Evolutionary conservation across 2,888 invertebrate species (phyloP).

Genomic region (Lithophane leautieri): DNA sequence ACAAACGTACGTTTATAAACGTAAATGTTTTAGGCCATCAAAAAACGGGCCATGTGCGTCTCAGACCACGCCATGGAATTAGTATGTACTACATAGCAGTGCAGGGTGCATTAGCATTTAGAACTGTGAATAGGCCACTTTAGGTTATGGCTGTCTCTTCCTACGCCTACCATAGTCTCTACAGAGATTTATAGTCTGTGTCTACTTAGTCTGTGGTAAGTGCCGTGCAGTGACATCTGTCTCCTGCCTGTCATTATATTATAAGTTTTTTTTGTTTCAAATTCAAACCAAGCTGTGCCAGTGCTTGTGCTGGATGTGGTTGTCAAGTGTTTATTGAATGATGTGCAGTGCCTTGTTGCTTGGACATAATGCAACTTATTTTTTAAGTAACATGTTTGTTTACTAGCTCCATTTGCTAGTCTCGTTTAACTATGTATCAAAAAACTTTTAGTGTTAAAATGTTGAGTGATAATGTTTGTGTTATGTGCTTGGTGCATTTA

Average conservation of each 20-base stretch:
- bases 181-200: conserved; percentile 25
- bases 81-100: no score
- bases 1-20: no score
- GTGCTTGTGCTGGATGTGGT: conserved; percentile 34
- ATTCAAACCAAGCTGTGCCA: conserved; percentile 36
- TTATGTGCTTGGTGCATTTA: conserved; percentile 80
- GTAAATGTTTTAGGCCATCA: no score
- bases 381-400: conserved; percentile 62
- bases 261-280: conserved; percentile 46
- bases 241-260: conserved; percentile 17
- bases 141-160: conserved; percentile 1
- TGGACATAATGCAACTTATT: conserved; percentile 66
- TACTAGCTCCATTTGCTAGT: conserved; percentile 55
- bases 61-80: no score
- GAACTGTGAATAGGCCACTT: no score
- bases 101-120: no score
- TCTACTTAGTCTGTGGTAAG: no score
- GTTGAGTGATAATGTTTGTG: conserved; percentile 80
- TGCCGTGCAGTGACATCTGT: conserved; percentile 21
- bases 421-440: conserved; percentile 70
- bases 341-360: conserved; percentile 76
- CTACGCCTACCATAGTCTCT: conserved; percentile 7
- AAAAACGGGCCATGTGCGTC: no score
- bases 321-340: conserved; percentile 63
- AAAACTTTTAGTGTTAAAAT: conserved; percentile 79